Base-by-base conservation (phyloP, 2,797 vertebrate species). In the Leptodactylus fallax region DNA sequence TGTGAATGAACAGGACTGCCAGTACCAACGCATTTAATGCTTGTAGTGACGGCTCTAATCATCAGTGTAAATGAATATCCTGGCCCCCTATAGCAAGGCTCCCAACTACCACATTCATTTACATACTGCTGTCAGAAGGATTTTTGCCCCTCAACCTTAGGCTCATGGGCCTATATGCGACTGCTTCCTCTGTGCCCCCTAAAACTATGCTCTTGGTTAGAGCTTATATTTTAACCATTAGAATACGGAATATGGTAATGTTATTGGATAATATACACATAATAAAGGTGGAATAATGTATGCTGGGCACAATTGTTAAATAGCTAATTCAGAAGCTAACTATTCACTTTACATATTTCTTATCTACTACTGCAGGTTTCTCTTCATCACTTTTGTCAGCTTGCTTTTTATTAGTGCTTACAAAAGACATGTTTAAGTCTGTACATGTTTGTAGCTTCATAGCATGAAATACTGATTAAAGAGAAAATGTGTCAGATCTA, bases 401-500 rank as follows among this genome's bases (percentile, higher is more conserved):
- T 61, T 61, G 55, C 19, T 61, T 81, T 72, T 45, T 81, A 74
- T 81, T 81, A 11, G 45, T 63, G 56, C 85, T 72, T 87, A 76
- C 79, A 86, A 86, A 71, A 80, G 63, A 79, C 83, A 79, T 21
- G 60, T 81, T 87, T 61, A 71, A 72, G 45, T 74, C 67, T 81
- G 51, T 74, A 53, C 79, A 61, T 87, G 56, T 63, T 74, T 81
- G 56, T 72, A 81, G 25, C 69, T 74, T 86, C 45, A 63, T 81
- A 87, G 61, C 76, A 80, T 58, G 55, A 63, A 23, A 56, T 69
- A 17, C 85, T 79, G 79, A 87, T 87, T 81, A 87, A 80, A 87
- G 80, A 27, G 77, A 87, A 81, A 61, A 53, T 16, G 79, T 87
- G 65, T 87, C 85, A 87, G 79, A 81, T 87, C 67, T 81, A 63